These are phyloP conservation scores for Coelinius sp. DNA, from an alignment of 2,888 invertebrate genomes.

Conservation along the genomic window DNA sequence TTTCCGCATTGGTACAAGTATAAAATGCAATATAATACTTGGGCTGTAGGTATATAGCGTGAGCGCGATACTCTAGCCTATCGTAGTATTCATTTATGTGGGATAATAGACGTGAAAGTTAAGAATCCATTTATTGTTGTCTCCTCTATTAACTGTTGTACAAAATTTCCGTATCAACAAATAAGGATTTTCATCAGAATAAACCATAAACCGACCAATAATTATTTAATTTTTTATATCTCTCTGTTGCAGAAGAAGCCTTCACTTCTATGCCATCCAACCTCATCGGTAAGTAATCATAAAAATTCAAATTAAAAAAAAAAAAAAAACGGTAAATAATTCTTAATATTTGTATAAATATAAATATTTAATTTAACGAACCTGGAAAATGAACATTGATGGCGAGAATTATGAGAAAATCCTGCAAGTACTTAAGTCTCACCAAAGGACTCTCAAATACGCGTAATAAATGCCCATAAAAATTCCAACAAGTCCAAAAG, in stretches of 20 bases:
- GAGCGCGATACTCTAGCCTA: constrained; percentile 28
- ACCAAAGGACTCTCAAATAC: constrained; percentile 11
- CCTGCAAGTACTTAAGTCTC: constrained; percentile 12
- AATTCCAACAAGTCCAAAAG: constrained; percentile 22
- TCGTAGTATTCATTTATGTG: constrained; percentile 40
- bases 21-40: constrained; percentile 61
- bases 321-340: no score
- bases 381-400: constrained; percentile 4
- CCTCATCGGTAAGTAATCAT: constrained; percentile 56
- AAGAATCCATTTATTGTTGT: constrained; percentile 19
- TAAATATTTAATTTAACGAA: constrained; percentile 28
- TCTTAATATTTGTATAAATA: constrained; percentile 12
- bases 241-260: constrained; percentile 59
- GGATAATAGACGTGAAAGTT: constrained; percentile 28
- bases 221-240: constrained; percentile 28
- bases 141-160: constrained; percentile 22
- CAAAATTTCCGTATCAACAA: background rate
- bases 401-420: constrained; percentile 20
- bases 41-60: constrained; percentile 37
- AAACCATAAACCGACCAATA: no score
- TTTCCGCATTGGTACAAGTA: constrained; percentile 60
- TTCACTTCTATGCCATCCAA: constrained; percentile 66
- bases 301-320: no score
- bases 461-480: constrained; percentile 31
- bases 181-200: background rate